Evolutionary conservation across 2,113 vertebrate genomes (phyloP).

Genomic region (Numenius arquata): DNA sequence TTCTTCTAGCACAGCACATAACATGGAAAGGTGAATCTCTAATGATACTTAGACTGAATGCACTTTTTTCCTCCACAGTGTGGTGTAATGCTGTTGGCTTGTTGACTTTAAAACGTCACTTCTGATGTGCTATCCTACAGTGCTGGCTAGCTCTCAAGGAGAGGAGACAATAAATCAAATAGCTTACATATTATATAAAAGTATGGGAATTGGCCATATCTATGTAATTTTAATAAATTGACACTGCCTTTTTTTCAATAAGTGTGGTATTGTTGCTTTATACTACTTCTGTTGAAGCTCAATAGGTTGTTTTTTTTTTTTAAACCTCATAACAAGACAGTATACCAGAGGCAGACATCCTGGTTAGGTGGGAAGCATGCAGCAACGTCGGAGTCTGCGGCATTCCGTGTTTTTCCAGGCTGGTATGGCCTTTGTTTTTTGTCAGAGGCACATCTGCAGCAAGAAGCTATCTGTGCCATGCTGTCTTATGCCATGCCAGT

Average conservation of each 20-base stretch:
- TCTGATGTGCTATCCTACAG: background rate
- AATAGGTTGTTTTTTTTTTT: background rate
- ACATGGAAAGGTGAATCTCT: background rate
- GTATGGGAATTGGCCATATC: background rate
- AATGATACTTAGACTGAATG: background rate
- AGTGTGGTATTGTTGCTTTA: background rate
- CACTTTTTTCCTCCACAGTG: background rate
- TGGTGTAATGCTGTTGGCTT: background rate
- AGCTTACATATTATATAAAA: background rate
- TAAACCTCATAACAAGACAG: rapidly evolving
- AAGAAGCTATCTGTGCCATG: background rate
- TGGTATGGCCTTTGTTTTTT: background rate
- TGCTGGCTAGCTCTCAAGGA: background rate
- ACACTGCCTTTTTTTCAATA: background rate
- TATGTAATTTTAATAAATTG: background rate
- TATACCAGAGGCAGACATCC: background rate
- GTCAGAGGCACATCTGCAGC: background rate
- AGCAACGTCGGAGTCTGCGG: background rate
- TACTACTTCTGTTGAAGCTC: background rate
- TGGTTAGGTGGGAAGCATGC: background rate
- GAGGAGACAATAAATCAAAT: background rate
- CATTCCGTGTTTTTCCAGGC: background rate
- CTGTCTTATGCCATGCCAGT: background rate
- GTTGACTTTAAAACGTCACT: background rate
- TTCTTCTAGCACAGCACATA: background rate